These are phyloP conservation scores for Acanthisitta chloris DNA, from an alignment of 2,113 vertebrate species.

Conservation along the genomic window DNA sequence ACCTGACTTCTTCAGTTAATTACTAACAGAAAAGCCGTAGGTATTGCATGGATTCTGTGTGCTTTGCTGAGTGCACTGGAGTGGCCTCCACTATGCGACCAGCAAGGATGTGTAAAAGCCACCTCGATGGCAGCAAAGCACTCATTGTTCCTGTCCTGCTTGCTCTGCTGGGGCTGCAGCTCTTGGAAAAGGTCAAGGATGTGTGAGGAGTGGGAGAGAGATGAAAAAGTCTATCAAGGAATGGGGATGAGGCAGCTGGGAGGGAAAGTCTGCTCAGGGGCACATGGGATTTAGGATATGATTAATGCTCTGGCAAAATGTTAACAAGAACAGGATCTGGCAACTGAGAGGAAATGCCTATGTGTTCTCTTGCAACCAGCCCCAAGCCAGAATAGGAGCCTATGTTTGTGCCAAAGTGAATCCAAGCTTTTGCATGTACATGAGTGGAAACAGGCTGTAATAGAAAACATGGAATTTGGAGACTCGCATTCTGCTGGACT, in stretches of 20 bases:
- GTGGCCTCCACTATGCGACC: not conserved
- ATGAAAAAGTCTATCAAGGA: constrained; percentile 36
- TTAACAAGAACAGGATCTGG: constrained; percentile 9
- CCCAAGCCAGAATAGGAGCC: not conserved
- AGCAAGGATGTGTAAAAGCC: not conserved
- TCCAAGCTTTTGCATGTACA: not conserved
- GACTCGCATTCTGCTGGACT: not conserved
- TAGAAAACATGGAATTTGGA: not conserved
- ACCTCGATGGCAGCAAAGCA: not conserved
- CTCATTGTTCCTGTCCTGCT: not conserved
- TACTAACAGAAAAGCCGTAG: constrained; percentile 55
- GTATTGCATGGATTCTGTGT: constrained; percentile 17
- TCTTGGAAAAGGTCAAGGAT: not conserved
- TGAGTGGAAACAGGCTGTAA: not conserved
- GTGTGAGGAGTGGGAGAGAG: not conserved
- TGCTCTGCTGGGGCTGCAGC: not conserved
- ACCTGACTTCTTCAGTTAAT: constrained; percentile 66
- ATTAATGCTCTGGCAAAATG: constrained; percentile 27
- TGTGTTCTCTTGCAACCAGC: not conserved
- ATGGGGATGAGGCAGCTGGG: constrained; percentile 5
- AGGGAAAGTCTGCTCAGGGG: not conserved
- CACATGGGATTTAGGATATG: not conserved
- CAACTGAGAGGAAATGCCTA: constrained; percentile 20
- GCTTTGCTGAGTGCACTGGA: constrained; percentile 24
- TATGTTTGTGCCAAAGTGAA: not conserved